Conservation (phyloP, 2,888 invertebrate genomes). For the Meiosimyza decipiens region DNA sequence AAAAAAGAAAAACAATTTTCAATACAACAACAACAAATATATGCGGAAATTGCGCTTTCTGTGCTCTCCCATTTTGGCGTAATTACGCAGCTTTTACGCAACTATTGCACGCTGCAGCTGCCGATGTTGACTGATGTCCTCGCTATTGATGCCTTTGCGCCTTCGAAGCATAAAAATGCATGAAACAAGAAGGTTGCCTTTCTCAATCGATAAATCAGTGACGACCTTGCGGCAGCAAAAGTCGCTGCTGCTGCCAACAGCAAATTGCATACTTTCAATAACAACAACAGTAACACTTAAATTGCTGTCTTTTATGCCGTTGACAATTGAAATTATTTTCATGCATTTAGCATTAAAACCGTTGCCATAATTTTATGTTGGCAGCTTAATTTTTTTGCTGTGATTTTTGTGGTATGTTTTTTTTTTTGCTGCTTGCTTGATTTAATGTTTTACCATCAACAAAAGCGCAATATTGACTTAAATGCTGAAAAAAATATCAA, state of each 20-base stretch:
- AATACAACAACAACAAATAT: not conserved
- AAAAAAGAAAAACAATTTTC: not conserved
- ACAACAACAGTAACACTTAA: not conserved
- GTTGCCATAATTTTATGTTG: not conserved
- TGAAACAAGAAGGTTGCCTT: constrained; percentile 1
- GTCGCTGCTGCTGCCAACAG: not conserved
- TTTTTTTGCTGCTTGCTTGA: no score
- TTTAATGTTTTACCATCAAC: not conserved
- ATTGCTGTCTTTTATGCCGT: not conserved
- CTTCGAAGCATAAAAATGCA: not conserved
- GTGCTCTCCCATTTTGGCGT: no score
- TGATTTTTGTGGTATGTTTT: no score
- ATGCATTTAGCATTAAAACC: not conserved
- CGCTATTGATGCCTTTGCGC: not conserved
- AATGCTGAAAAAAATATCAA: no score
- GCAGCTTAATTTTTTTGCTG: not conserved
- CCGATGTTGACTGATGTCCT: not conserved
- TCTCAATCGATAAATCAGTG: not conserved
- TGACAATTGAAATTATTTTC: constrained; percentile 10
- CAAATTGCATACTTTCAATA: not conserved
- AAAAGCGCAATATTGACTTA: no score
- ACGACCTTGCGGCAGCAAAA: constrained; percentile 17
- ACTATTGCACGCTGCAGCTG: constrained; percentile 11
- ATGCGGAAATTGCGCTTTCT: not conserved
- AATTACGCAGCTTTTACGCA: no score